Percentiles rank a stretch among this genome's conserved stretches.
Conservation (phyloP, 2,888 invertebrate species). For the Ligdia adustata region DNA sequence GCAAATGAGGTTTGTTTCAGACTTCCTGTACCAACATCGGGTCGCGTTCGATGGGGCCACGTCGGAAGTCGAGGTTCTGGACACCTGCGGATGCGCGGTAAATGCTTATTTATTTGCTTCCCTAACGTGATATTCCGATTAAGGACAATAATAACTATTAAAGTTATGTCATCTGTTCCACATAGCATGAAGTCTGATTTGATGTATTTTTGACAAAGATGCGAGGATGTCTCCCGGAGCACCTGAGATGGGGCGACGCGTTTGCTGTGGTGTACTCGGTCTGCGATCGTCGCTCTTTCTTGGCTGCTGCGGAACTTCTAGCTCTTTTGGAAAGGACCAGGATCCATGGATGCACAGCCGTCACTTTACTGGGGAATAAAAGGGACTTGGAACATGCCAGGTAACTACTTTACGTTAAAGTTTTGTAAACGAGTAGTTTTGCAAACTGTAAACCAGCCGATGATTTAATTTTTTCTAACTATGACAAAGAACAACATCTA, state of each 20-base stretch:
- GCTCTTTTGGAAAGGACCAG: slow-evolving; percentile 89
- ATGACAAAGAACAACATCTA: too few species aligned
- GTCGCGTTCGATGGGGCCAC: slow-evolving; percentile 90
- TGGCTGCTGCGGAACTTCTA: slow-evolving; percentile 88
- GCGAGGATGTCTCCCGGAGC: slow-evolving; percentile 89
- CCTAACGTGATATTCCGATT: too few species aligned
- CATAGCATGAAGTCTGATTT: too few species aligned
- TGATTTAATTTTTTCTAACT: too few species aligned
- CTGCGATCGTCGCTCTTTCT: slow-evolving; percentile 89
- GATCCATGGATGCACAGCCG: slow-evolving; percentile 90
- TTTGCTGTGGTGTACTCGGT: slow-evolving; percentile 93
- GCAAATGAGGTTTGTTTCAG: slow-evolving; percentile 69
- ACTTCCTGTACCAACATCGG: slow-evolving; percentile 90
- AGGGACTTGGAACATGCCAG: slow-evolving; percentile 91
- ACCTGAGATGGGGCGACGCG: slow-evolving; percentile 92
- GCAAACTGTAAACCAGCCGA: too few species aligned
- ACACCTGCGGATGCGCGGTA: slow-evolving; percentile 92
- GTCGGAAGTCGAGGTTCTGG: slow-evolving; percentile 90
- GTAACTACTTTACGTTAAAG: slow-evolving; percentile 62
- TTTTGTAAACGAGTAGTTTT: too few species aligned
- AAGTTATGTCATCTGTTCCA: too few species aligned
- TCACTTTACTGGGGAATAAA: slow-evolving; percentile 91
- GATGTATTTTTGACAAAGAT: slow-evolving; percentile 71
- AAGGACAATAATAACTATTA: too few species aligned
- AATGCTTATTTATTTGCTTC: slow-evolving; percentile 40